Conservation (phyloP, 2,113 vertebrate genomes). For the Speoplatyrhinus poulsoni region DNA sequence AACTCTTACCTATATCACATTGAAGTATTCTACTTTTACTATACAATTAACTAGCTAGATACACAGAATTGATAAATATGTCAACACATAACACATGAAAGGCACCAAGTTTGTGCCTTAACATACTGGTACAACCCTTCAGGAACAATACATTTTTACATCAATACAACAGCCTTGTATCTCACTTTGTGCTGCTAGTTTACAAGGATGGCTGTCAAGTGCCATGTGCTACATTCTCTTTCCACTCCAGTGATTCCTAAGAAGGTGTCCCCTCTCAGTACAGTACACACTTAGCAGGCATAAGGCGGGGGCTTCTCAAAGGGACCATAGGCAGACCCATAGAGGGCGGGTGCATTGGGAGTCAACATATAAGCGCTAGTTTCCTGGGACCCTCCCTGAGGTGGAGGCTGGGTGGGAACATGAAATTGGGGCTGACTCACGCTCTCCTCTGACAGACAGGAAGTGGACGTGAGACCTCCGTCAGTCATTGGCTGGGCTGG, state of each 20-base stretch:
- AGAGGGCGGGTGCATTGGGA: slow-evolving; percentile 79
- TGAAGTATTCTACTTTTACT: background rate
- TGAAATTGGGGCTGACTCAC: slow-evolving; percentile 76
- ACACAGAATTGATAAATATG: slow-evolving; percentile 26
- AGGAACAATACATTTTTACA: slow-evolving; percentile 18
- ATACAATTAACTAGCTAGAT: slow-evolving; percentile 8
- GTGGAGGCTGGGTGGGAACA: slow-evolving; percentile 60
- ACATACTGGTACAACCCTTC: slow-evolving; percentile 10
- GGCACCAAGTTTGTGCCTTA: slow-evolving; percentile 10
- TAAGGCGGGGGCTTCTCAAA: slow-evolving; percentile 94
- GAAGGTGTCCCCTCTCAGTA: too few species aligned
- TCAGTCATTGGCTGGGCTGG: slow-evolving; percentile 77
- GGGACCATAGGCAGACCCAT: slow-evolving; percentile 71
- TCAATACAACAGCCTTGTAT: slow-evolving; percentile 2
- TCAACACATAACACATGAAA: slow-evolving; percentile 7
- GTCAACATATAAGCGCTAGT: slow-evolving; percentile 76
- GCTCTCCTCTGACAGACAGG: slow-evolving; percentile 75
- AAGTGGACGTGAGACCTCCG: slow-evolving; percentile 48
- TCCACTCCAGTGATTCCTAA: slow-evolving; percentile 7
- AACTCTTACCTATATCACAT: background rate
- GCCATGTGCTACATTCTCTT: slow-evolving; percentile 42
- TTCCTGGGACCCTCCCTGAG: slow-evolving; percentile 79
- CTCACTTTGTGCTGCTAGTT: slow-evolving; percentile 12
- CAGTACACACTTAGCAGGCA: slow-evolving; percentile 73
- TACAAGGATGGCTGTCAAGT: slow-evolving; percentile 16